Percentiles rank a stretch among this genome's conserved stretches.
Conservation (phyloP, 2,113 vertebrate species). For the Cranoglanis bouderius region DNA sequence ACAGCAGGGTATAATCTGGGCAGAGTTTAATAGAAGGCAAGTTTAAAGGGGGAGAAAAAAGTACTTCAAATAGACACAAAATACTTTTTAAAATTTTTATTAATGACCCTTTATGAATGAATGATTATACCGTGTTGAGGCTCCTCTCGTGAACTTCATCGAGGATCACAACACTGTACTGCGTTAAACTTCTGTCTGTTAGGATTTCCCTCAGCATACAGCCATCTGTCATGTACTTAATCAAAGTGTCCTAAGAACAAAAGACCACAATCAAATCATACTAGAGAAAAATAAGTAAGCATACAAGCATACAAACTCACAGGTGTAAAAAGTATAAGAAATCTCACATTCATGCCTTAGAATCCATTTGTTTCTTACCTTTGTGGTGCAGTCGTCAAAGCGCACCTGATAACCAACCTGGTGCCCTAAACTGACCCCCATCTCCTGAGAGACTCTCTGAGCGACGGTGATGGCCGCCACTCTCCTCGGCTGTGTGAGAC, state of each 20-base stretch:
- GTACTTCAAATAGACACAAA: neutral
- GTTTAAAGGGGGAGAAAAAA: neutral
- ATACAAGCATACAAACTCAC: neutral
- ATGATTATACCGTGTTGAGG: conserved; percentile 83
- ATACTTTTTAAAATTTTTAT: neutral
- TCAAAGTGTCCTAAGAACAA: conserved; percentile 80
- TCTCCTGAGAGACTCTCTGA: conserved; percentile 90
- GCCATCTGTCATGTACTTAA: conserved; percentile 97
- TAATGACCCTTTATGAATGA: neutral
- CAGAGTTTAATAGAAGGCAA: neutral
- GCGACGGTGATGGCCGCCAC: conserved; percentile 94
- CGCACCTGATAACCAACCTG: conserved; percentile 94
- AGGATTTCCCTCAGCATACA: conserved; percentile 91
- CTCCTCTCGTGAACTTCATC: conserved; percentile 97
- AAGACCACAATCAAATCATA: neutral
- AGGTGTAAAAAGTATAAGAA: neutral
- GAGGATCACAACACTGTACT: conserved; percentile 87
- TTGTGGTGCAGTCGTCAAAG: conserved; percentile 89
- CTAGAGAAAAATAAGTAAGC: neutral
- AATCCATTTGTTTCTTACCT: conserved; percentile 71
- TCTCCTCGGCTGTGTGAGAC: conserved; percentile 89
- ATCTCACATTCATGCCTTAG: neutral
- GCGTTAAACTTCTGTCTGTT: conserved; percentile 82
- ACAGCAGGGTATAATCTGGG: neutral
- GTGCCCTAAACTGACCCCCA: conserved; percentile 79